Evolutionary conservation across 2,113 vertebrate species (phyloP), one percentile per base, ranked within the genome.

Genomic region (Oostethus manadensis): DNA sequence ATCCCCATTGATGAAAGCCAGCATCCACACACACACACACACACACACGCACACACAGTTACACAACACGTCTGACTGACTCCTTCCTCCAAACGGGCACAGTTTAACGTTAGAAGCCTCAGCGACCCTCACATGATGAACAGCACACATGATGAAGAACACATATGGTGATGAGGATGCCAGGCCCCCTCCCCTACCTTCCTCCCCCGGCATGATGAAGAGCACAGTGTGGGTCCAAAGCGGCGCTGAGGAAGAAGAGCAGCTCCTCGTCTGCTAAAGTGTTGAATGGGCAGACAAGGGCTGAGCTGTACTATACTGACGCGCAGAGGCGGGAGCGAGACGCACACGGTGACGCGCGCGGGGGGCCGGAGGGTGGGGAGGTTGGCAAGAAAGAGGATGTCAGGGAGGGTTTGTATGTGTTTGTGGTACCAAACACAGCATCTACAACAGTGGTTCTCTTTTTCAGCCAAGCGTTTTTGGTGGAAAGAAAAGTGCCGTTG

Each of bases 181-280:
- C 15, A 57, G 62, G 11, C 46, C 20, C 46, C 7, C 17, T 43
- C 58, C n/a, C 0, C 71, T 89, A 90, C 89, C 89, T 90, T 90
- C 88, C 70, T 70, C 85, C 70, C 89, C 87, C 82, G 88, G 81
- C 89, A 90, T 90, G 72, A 54, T 73, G 79, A 73, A 72, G 73
- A 80, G 78, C 88, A 88, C 89, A 89, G 88, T 87, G 88, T 72
- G 81, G 85, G 67, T 88, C 89, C 86, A 64, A 64, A 66, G 51
- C 20, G 64, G 56, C 50, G 48, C 48, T 51, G 46, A 42, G 6
- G 29, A 8, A 46, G 26, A 45, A 55, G 53, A 79, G 58, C 58
- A 67, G 79, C 73, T 67, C 73, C 74, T 68, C 51, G 60, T 29
- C 21, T 77, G 80, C 77, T 83, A 78, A 84, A 82, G 68, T 56